A percentile compares a stretch with the other conserved stretches of the same genome.
Evolutionary conservation across 2,797 vertebrate genomes (phyloP).

Genomic region (Spea hammondii): DNA sequence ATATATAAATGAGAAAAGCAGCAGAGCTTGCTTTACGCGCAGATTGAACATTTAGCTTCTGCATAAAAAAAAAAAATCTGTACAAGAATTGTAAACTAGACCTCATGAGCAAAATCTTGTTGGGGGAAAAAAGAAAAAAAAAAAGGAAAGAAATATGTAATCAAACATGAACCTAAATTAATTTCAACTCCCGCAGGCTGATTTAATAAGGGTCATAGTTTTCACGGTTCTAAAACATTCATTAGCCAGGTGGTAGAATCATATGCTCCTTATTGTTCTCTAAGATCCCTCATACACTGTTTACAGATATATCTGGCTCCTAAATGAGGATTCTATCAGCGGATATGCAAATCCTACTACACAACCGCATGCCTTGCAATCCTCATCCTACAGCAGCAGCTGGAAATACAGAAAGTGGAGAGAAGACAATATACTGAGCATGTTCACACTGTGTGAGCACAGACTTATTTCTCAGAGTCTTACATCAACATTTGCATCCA

Average conservation of each 20-base stretch:
- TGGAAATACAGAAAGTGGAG: constrained; percentile 17
- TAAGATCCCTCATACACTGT: constrained; percentile 14
- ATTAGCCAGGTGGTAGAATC: constrained; percentile 37
- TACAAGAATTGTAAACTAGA: background rate
- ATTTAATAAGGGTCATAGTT: constrained; percentile 34
- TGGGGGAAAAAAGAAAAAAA: background rate
- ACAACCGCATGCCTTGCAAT: constrained; percentile 6
- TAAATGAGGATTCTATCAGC: constrained; percentile 34
- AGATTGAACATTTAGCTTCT: too few species aligned
- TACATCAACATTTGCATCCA: constrained; percentile 29
- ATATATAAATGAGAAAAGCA: too few species aligned
- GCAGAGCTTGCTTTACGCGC: too few species aligned
- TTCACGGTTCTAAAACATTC: constrained; percentile 31
- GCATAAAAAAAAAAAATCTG: too few species aligned
- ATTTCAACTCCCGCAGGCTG: constrained; percentile 19
- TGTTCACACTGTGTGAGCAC: constrained; percentile 39
- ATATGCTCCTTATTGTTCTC: constrained; percentile 27
- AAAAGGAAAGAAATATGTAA: background rate
- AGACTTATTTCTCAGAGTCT: constrained; percentile 20
- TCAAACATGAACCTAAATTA: constrained; percentile 21
- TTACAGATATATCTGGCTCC: constrained; percentile 34
- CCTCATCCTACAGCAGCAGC: constrained; percentile 25
- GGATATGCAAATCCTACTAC: constrained; percentile 33
- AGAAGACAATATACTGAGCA: constrained; percentile 27
- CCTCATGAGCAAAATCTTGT: constrained; percentile 7